These are phyloP conservation scores for Paralichthys olivaceus DNA, from an alignment of 2,113 vertebrate species.

Conservation along the genomic window DNA sequence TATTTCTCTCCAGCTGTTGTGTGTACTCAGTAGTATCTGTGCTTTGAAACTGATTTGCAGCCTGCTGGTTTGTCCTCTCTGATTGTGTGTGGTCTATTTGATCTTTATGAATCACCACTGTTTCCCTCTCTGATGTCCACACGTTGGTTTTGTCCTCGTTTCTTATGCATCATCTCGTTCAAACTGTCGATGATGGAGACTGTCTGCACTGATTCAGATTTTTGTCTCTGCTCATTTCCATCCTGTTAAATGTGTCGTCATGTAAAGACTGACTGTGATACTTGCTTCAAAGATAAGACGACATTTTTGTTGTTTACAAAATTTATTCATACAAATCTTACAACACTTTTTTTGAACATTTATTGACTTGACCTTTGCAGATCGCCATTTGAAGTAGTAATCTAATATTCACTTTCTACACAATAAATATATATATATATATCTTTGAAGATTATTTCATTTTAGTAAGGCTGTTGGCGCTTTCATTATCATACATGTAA, in stretches of 20 bases:
- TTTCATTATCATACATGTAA: constrained; percentile 86
- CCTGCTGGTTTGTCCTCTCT: neutral
- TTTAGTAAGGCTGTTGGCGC: constrained; percentile 96
- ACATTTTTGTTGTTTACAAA: constrained; percentile 97
- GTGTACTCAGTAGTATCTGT: neutral
- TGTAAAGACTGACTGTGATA: constrained; percentile 46
- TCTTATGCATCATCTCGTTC: constrained; percentile 6
- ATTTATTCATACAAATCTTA: constrained; percentile 99
- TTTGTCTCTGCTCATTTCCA: constrained; percentile 1
- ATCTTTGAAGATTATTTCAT: constrained; percentile 86
- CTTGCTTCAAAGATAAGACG: constrained; percentile 92
- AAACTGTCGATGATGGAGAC: neutral
- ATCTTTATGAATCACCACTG: neutral
- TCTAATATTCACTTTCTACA: constrained; percentile 90
- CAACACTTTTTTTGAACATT: constrained; percentile 94
- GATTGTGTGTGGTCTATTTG: constrained; percentile 2
- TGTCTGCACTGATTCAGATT: constrained; percentile 16
- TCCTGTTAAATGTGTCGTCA: constrained; percentile 22
- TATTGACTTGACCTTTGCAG: constrained; percentile 90
- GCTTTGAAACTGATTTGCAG: neutral
- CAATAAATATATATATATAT: constrained; percentile 89
- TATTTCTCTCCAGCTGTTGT: neutral
- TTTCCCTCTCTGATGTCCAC: constrained; percentile 3
- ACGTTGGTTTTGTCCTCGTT: neutral
- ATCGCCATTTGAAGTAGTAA: constrained; percentile 85